Percentiles rank a stretch among this genome's conserved stretches.
phyloP scores from a whole-genome alignment of 2,113 vertebrate species.

The Podocnemis expansa region DNA sequence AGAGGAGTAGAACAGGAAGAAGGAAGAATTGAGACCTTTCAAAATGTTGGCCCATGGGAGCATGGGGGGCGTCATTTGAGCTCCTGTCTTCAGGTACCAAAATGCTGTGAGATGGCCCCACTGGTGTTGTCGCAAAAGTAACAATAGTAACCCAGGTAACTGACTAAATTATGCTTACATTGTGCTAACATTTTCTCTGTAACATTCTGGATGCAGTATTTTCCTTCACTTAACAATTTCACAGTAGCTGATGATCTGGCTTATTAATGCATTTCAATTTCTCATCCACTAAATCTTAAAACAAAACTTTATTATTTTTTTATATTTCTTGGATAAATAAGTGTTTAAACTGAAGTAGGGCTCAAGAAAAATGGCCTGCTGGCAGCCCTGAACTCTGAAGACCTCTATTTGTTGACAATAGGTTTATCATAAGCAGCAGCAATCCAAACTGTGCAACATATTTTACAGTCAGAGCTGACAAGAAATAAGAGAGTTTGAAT shows the following conservation, averaged over 20 bases:
- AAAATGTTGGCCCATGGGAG: too few relatives aligned
- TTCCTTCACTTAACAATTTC: not conserved
- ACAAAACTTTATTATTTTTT: not conserved
- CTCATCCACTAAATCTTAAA: not conserved
- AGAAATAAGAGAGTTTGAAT: not conserved
- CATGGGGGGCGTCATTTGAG: too few relatives aligned
- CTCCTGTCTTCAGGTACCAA: too few relatives aligned
- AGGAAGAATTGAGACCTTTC: too few relatives aligned
- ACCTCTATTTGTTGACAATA: not conserved
- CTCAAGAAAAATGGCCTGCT: not conserved
- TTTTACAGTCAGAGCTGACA: not conserved
- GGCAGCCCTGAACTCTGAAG: not conserved
- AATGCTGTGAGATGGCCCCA: too few relatives aligned
- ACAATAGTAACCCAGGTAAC: not conserved
- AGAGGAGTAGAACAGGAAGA: too few relatives aligned
- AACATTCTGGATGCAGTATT: not conserved
- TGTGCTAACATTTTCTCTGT: not conserved
- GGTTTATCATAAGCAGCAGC: not conserved
- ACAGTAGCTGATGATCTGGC: not conserved
- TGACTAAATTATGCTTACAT: not conserved
- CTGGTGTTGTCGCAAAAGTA: not conserved
- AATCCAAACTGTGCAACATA: not conserved
- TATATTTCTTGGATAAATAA: not conserved
- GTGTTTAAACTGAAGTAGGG: not conserved
- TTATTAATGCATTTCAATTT: not conserved